Conservation (phyloP, 2,888 invertebrate species). For the Ametastegia equiseti region DNA sequence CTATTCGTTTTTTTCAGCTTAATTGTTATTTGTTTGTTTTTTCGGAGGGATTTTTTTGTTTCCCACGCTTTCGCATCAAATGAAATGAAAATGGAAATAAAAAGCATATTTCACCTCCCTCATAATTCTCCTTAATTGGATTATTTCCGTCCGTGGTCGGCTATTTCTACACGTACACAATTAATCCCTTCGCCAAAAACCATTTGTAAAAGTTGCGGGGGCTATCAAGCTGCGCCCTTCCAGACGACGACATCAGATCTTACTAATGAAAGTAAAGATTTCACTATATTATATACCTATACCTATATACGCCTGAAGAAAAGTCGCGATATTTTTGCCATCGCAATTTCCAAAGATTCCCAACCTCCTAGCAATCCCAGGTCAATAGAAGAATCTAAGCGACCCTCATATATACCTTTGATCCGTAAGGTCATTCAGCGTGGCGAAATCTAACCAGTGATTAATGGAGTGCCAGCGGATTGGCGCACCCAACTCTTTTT, state of each 20-base stretch:
- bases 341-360: too few species aligned
- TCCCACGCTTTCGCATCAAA: too few species aligned
- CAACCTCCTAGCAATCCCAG: not conserved
- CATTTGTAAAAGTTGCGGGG: not conserved
- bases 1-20: not conserved
- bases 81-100: not conserved
- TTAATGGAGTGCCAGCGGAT: slow-evolving; percentile 12
- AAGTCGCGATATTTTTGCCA: too few species aligned
- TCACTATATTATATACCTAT: not conserved
- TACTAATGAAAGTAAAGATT: not conserved
- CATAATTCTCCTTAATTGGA: slow-evolving; percentile 12
- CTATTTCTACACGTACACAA: not conserved
- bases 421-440: too few species aligned
- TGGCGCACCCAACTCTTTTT: slow-evolving; percentile 23
- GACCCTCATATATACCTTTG: not conserved
- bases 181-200: not conserved
- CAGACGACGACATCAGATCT: slow-evolving; percentile 5
- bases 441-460: slow-evolving; percentile 30
- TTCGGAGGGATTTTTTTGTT: too few species aligned
- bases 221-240: not conserved
- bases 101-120: not conserved
- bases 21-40: not conserved
- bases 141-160: not conserved
- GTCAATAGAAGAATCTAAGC: not conserved
- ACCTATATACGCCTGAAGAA: too few species aligned